A percentile compares a stretch with the other conserved stretches of the same genome.
Evolutionary conservation across 2,113 vertebrate species (phyloP).

Genomic region (Corvus cornix): DNA sequence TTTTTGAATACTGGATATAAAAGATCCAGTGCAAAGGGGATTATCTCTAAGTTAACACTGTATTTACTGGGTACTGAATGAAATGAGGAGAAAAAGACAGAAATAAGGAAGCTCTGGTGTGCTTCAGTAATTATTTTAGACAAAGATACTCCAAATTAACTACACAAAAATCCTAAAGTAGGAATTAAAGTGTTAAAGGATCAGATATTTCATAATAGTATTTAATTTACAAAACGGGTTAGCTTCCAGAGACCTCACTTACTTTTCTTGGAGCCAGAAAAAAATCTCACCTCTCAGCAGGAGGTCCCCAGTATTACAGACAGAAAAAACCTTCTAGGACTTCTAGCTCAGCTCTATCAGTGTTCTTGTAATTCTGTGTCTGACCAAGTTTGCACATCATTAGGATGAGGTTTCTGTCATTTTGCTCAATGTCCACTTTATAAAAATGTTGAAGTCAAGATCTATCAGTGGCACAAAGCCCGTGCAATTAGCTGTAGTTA

Average conservation of each 20-base stretch:
- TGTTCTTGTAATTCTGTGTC: not conserved
- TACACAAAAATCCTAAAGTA: not conserved
- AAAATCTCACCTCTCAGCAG: not conserved
- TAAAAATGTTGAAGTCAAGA: not conserved
- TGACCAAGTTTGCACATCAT: not conserved
- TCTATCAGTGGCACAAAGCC: not conserved
- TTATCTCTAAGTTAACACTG: not conserved
- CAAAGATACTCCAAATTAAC: not conserved
- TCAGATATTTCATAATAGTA: not conserved
- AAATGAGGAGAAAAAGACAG: not conserved
- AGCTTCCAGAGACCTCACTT: not conserved
- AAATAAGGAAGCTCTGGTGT: not conserved
- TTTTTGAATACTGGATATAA: not conserved
- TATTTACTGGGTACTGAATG: not conserved
- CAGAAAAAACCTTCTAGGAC: not conserved
- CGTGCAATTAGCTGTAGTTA: not conserved
- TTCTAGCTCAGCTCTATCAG: not conserved
- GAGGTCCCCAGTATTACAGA: not conserved
- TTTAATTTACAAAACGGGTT: not conserved
- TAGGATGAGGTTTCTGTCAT: not conserved
- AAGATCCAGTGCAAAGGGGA: not conserved
- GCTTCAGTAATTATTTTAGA: not conserved
- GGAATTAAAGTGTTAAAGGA: not conserved
- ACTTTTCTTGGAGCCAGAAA: not conserved
- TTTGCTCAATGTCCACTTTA: not conserved